Conservation (phyloP, 2,113 vertebrate genomes). For the Ciconia stormi region DNA sequence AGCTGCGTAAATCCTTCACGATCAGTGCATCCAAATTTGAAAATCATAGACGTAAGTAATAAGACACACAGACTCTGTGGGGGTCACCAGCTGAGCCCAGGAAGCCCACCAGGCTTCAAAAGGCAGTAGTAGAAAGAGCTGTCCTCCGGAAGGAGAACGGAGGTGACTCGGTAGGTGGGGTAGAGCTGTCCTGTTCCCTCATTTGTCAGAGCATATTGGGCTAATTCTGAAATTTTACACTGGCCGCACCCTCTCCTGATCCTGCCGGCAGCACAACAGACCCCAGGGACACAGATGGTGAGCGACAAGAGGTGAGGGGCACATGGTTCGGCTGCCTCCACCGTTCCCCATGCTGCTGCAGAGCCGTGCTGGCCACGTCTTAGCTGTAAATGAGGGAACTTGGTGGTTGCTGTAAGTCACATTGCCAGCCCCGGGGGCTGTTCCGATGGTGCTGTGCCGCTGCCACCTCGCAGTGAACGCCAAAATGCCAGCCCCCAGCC, state of each 20-base stretch:
- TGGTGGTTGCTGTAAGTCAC: neutral
- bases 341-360: neutral
- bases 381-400: neutral
- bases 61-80: neutral
- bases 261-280: neutral
- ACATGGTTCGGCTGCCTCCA: neutral
- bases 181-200: neutral
- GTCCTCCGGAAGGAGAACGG: neutral
- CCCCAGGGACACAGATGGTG: neutral
- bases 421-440: neutral
- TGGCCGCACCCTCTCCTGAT: neutral
- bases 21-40: neutral
- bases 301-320: rapidly evolving
- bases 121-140: neutral
- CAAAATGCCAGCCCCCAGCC: neutral
- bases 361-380: neutral
- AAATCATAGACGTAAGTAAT: neutral
- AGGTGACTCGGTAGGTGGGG: neutral
- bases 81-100: neutral
- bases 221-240: neutral
- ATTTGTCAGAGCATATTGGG: neutral
- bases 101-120: neutral
- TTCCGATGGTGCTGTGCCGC: neutral
- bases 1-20: neutral
- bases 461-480: neutral